Evolutionary conservation across 1,140 invertebrate genomes (phyloP).

Genomic region (Lordiphosa collinella): DNA sequence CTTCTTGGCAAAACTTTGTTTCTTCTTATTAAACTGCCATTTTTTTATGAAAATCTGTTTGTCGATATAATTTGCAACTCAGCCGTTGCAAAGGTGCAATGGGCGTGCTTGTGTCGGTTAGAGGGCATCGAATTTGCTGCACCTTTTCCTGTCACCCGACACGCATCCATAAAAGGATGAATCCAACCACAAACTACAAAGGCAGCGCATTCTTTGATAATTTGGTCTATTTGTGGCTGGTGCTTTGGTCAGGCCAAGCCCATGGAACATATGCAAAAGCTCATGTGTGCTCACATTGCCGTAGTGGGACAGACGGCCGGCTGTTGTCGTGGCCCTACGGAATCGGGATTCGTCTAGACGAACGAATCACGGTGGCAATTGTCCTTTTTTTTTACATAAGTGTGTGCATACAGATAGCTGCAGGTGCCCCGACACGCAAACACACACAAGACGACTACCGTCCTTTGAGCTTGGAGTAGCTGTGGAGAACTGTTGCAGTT

Average conservation of each 20-base stretch:
- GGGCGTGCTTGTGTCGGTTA: slow-evolving; percentile 8
- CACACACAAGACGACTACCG: slow-evolving; percentile 16
- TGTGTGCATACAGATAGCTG: slow-evolving; percentile 21
- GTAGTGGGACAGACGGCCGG: slow-evolving; percentile 8
- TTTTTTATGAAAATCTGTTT: no score
- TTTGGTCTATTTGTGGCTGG: neutral
- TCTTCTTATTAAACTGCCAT: no score
- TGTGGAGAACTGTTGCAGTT: slow-evolving; percentile 29
- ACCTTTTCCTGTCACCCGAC: slow-evolving; percentile 33
- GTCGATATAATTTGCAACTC: neutral
- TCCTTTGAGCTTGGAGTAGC: slow-evolving; percentile 21
- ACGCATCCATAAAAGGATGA: slow-evolving; percentile 4
- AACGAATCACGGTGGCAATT: slow-evolving; percentile 49
- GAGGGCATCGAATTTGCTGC: slow-evolving; percentile 24
- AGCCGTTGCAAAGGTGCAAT: neutral
- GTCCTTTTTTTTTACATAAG: slow-evolving; percentile 38
- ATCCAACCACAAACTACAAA: slow-evolving; percentile 17
- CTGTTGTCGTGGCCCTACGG: slow-evolving; percentile 24
- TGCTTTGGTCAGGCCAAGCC: slow-evolving; percentile 19
- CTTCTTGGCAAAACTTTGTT: no score
- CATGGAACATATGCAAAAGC: slow-evolving; percentile 35
- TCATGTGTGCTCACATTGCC: slow-evolving; percentile 32
- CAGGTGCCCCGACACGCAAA: slow-evolving; percentile 36
- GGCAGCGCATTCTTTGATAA: slow-evolving; percentile 14
- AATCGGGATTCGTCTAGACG: slow-evolving; percentile 46